A percentile compares a stretch with the other conserved stretches of the same genome.
phyloP scores from a whole-genome alignment of 2,113 vertebrate genomes.

The Nesogale talazaci region DNA sequence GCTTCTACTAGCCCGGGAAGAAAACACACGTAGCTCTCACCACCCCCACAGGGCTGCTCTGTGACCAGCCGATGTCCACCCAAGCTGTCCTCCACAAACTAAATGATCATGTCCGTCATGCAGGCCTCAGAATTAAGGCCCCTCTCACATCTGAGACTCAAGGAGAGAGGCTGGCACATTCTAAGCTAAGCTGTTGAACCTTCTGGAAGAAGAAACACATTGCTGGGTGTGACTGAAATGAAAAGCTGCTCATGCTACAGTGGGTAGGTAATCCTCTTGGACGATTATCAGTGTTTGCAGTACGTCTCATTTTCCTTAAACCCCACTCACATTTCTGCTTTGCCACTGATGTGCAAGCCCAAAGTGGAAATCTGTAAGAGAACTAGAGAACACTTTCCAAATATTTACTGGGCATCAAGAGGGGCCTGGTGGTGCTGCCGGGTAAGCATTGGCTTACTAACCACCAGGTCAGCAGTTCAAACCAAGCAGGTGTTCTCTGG shows the following conservation, averaged over 20 bases:
- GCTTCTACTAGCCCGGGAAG: slow-evolving; percentile 24
- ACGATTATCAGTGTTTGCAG: slow-evolving; percentile 72
- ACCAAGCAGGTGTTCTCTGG: no score
- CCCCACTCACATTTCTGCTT: slow-evolving; percentile 79
- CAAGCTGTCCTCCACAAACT: background rate
- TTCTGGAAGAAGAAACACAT: slow-evolving; percentile 67
- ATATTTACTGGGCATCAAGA: background rate
- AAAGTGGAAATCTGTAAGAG: background rate
- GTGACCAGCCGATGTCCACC: background rate
- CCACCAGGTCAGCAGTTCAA: background rate
- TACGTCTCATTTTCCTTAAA: slow-evolving; percentile 78
- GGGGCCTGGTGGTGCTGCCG: background rate
- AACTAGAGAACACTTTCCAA: background rate
- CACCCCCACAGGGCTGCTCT: background rate
- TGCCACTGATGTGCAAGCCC: slow-evolving; percentile 76
- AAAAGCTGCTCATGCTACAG: slow-evolving; percentile 82
- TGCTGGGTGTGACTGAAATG: slow-evolving; percentile 80
- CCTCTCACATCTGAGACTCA: slow-evolving; percentile 58
- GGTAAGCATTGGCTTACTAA: no score
- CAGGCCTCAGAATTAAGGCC: slow-evolving; percentile 62
- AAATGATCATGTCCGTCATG: slow-evolving; percentile 50
- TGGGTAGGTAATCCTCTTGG: slow-evolving; percentile 80
- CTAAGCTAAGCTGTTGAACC: slow-evolving; percentile 69
- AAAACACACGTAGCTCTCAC: slow-evolving; percentile 58
- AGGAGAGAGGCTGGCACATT: slow-evolving; percentile 37